Evolutionary conservation across 2,888 invertebrate genomes (phyloP).

Genomic region (Caenorhabditis plicata): DNA sequence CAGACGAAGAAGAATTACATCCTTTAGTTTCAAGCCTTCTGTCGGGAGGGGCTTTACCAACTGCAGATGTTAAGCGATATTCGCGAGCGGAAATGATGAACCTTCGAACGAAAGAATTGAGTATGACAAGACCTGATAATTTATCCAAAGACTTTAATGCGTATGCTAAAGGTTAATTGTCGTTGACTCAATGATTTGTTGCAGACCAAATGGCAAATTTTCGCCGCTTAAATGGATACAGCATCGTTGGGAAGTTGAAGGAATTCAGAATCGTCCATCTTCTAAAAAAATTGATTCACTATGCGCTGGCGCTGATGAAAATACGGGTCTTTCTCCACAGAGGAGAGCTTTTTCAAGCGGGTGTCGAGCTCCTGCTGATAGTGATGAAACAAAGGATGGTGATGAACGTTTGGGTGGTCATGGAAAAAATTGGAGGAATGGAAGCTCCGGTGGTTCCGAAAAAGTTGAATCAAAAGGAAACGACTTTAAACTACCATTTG

Average conservation of each 20-base stretch:
- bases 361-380: constrained; percentile 52
- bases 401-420: constrained; percentile 29
- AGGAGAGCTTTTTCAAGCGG: constrained; percentile 58
- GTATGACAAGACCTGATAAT: constrained; percentile 48
- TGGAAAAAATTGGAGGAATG: constrained; percentile 40
- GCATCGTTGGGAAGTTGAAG: constrained; percentile 55
- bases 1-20: constrained; percentile 37
- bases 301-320: constrained; percentile 42
- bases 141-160: constrained; percentile 55
- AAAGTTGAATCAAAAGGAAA: constrained; percentile 22
- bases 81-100: constrained; percentile 51
- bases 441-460: constrained; percentile 30
- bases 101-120: constrained; percentile 30
- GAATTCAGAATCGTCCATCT: constrained; percentile 50
- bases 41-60: constrained; percentile 24
- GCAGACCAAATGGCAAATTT: constrained; percentile 38
- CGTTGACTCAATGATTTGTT: not conserved
- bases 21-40: constrained; percentile 40
- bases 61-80: constrained; percentile 25
- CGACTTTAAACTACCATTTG: constrained; percentile 57
- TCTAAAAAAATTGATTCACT: constrained; percentile 37
- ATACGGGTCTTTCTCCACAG: constrained; percentile 58
- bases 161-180: constrained; percentile 20
- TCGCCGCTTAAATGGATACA: constrained; percentile 60
- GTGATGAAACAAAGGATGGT: constrained; percentile 39